These are phyloP conservation scores for Caenorhabditis remanei DNA, from an alignment of 1,140 invertebrate genomes.

Conservation along the genomic window DNA sequence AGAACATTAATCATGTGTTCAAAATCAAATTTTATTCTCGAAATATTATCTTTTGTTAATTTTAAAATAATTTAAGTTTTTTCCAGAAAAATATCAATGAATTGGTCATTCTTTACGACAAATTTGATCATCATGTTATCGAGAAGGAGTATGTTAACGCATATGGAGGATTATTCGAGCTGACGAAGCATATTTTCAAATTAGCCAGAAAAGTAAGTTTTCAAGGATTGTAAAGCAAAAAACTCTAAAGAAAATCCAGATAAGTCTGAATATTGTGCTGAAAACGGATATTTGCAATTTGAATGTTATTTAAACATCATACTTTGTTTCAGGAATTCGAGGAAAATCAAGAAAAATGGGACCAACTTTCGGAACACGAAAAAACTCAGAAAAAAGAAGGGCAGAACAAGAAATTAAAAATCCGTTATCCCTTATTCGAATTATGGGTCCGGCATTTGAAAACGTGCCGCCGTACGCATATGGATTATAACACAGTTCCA, in stretches of 20 bases:
- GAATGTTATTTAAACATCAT: background rate
- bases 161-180: background rate
- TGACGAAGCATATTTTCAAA: background rate
- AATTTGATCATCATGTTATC: background rate
- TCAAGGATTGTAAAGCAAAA: background rate
- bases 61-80: no score
- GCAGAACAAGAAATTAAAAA: background rate
- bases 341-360: background rate
- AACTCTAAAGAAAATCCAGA: no score
- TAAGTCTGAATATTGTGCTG: no score
- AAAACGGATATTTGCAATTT: no score
- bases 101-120: background rate
- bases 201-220: background rate
- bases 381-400: background rate
- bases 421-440: background rate
- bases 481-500: background rate
- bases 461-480: background rate
- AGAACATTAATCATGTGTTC: no score
- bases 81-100: background rate
- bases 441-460: background rate
- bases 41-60: no score
- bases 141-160: background rate
- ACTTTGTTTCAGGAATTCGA: conserved; percentile 24
- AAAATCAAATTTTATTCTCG: no score
- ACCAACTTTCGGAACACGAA: background rate